Conservation (phyloP, 2,113 vertebrate species). For the Lagenorhynchus albirostris region DNA sequence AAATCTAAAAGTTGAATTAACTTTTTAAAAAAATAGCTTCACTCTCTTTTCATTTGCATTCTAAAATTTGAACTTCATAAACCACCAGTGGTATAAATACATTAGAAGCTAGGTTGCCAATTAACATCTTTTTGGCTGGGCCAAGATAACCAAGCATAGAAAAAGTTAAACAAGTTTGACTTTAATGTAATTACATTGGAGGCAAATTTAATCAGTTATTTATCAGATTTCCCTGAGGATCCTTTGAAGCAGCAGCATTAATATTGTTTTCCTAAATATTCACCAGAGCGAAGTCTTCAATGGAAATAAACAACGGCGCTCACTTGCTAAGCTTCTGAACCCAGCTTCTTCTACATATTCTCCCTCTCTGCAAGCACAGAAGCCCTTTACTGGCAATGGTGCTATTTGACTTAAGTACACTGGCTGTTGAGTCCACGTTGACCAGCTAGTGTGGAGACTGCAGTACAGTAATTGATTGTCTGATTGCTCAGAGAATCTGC, state of each 20-base stretch:
- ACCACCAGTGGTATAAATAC: slow-evolving; percentile 57
- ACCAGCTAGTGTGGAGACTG: background rate
- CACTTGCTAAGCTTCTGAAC: background rate
- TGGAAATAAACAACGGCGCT: slow-evolving; percentile 18
- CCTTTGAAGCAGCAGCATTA: slow-evolving; percentile 54
- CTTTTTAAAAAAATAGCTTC: slow-evolving; percentile 34
- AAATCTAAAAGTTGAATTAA: slow-evolving; percentile 44
- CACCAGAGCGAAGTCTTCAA: background rate
- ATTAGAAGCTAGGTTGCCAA: slow-evolving; percentile 67
- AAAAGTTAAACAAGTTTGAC: slow-evolving; percentile 76
- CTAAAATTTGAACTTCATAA: slow-evolving; percentile 64
- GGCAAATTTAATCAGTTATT: slow-evolving; percentile 77
- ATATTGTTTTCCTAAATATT: slow-evolving; percentile 68
- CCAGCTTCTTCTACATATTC: background rate
- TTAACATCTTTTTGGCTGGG: slow-evolving; percentile 70
- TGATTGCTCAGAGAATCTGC: slow-evolving; percentile 19
- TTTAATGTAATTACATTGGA: slow-evolving; percentile 74
- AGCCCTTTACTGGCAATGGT: background rate
- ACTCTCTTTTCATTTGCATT: slow-evolving; percentile 61
- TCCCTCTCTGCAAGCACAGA: background rate
- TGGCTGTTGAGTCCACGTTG: background rate
- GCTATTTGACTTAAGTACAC: background rate
- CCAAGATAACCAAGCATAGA: slow-evolving; percentile 72
- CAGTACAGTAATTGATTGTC: slow-evolving; percentile 8
- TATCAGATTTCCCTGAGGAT: slow-evolving; percentile 72